Percentiles rank a stretch among this genome's conserved stretches.
Conservation (phyloP, 2,888 invertebrate species). For the Hybos culiciformis region DNA sequence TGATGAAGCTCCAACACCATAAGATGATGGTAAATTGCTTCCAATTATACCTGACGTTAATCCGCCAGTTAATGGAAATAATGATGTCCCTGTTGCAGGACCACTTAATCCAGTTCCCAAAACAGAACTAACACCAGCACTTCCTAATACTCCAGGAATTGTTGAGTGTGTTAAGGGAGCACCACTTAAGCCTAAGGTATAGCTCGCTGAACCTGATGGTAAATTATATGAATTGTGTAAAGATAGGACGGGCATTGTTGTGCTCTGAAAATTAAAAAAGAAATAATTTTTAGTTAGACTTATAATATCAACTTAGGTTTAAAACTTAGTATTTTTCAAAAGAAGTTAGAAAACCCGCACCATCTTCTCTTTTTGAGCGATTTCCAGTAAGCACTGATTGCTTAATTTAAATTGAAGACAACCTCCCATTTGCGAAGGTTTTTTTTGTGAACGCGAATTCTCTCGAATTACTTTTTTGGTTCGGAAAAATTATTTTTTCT, state of each 20-base stretch:
- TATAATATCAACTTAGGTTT: no score
- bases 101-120: conserved; percentile 22
- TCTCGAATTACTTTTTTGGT: no score
- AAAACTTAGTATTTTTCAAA: no score
- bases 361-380: no score
- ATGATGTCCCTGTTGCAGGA: conserved; percentile 24
- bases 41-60: conserved; percentile 25
- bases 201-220: conserved; percentile 34
- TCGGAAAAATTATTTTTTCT: background rate
- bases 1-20: conserved; percentile 34
- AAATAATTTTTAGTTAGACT: no score
- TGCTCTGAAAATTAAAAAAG: conserved; percentile 49
- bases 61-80: conserved; percentile 26
- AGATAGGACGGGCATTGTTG: conserved; percentile 47
- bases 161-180: conserved; percentile 30
- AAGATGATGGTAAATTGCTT: conserved; percentile 28
- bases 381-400: no score
- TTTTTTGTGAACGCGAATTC: no score
- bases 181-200: conserved; percentile 33
- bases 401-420: no score
- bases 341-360: no score
- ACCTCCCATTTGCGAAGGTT: no score
- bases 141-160: conserved; percentile 29
- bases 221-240: conserved; percentile 37
- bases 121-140: conserved; percentile 21